Conservation (phyloP, 1,140 invertebrate species). For the Caerostris extrusa region DNA sequence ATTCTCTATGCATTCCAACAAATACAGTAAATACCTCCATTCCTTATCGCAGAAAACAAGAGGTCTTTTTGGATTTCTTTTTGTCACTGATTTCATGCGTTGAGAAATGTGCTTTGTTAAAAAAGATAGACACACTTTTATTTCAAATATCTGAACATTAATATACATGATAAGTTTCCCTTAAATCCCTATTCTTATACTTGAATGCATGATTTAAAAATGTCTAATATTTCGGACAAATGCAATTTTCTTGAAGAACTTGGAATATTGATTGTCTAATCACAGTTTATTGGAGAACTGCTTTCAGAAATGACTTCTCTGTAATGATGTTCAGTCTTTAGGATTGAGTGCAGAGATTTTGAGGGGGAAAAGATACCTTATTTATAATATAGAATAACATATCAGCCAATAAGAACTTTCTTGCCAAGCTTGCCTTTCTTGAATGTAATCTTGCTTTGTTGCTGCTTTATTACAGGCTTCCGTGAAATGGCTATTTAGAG, state of each 20-base stretch:
- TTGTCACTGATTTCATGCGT: neutral
- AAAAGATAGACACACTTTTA: neutral
- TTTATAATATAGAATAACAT: no score
- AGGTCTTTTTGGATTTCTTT: neutral
- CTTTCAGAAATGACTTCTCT: neutral
- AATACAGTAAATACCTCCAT: neutral
- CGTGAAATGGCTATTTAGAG: neutral
- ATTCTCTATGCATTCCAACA: neutral
- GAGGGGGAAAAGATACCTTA: neutral
- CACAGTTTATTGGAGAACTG: neutral
- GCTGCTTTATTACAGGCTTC: neutral
- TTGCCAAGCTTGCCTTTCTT: neutral
- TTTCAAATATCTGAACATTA: neutral
- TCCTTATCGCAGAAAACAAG: neutral
- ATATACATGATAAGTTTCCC: neutral
- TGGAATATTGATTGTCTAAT: conserved; percentile 10
- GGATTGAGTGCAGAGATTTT: neutral
- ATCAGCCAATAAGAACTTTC: neutral
- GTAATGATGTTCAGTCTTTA: neutral
- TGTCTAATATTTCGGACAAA: neutral
- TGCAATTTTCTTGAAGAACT: neutral
- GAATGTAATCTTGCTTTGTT: neutral
- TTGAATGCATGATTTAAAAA: neutral
- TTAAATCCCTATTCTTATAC: neutral
- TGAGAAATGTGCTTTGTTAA: neutral